Conservation (phyloP, 1,140 invertebrate species). For the Chrysomallon squamiferum region DNA sequence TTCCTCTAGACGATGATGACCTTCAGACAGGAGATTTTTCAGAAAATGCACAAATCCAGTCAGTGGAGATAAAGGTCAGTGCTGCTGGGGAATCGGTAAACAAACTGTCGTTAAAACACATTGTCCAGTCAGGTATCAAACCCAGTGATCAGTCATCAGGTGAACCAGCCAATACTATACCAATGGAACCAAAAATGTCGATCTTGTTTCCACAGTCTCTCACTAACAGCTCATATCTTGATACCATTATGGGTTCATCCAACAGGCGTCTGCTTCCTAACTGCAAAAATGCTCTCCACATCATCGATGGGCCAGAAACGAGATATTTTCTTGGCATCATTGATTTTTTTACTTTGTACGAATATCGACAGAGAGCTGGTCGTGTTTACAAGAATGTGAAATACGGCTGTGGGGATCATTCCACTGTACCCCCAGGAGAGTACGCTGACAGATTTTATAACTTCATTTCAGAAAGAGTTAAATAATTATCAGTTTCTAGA, state of each 20-base stretch:
- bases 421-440: slow-evolving; percentile 33
- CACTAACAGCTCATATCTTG: slow-evolving; percentile 6
- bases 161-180: too few species aligned
- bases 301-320: slow-evolving; percentile 36
- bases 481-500: neutral
- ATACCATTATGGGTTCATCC: slow-evolving; percentile 15
- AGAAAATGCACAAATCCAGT: too few species aligned
- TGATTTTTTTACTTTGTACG: slow-evolving; percentile 42
- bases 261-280: slow-evolving; percentile 36
- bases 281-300: slow-evolving; percentile 39
- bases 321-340: slow-evolving; percentile 44
- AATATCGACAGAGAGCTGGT: slow-evolving; percentile 27
- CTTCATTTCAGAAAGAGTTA: slow-evolving; percentile 30
- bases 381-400: slow-evolving; percentile 34
- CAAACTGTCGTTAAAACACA: too few species aligned
- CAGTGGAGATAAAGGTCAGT: too few species aligned
- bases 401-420: slow-evolving; percentile 35
- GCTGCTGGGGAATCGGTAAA: too few species aligned
- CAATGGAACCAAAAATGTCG: neutral
- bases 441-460: slow-evolving; percentile 34
- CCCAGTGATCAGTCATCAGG: too few species aligned
- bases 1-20: too few species aligned
- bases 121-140: too few species aligned
- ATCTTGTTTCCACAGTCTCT: slow-evolving; percentile 10
- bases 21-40: too few species aligned